These are phyloP conservation scores for Odontocerum albicorne DNA, from an alignment of 2,888 invertebrate genomes.

Conservation along the genomic window DNA sequence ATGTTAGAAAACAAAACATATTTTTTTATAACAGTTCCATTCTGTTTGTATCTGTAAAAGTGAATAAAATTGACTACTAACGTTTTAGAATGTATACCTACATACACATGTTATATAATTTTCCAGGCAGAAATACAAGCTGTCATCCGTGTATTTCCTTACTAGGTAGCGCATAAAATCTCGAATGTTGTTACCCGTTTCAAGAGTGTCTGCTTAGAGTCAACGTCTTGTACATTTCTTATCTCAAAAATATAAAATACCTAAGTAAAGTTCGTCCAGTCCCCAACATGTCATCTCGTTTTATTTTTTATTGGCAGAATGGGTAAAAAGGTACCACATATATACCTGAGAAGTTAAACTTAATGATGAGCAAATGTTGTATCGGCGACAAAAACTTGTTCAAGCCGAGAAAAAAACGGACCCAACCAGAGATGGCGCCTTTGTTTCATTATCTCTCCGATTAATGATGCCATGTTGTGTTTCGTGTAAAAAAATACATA, in stretches of 20 bases:
- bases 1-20: too few relatives aligned
- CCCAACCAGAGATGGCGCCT: constrained; percentile 28
- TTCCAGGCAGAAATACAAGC: too few relatives aligned
- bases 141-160: too few relatives aligned
- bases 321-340: constrained; percentile 12
- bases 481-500: constrained; percentile 35
- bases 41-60: too few relatives aligned
- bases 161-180: too few relatives aligned
- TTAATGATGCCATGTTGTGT: constrained; percentile 37
- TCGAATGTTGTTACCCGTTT: too few relatives aligned
- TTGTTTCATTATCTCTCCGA: constrained; percentile 35
- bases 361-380: constrained; percentile 33
- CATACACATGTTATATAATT: too few relatives aligned
- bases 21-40: too few relatives aligned
- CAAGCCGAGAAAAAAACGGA: constrained; percentile 14
- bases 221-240: constrained; percentile 16
- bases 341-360: constrained; percentile 30
- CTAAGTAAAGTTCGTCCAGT: constrained; percentile 23
- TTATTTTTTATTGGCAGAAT: constrained; percentile 26
- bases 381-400: constrained; percentile 24
- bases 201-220: too few relatives aligned
- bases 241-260: constrained; percentile 28
- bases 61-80: too few relatives aligned
- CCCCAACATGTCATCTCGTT: constrained; percentile 18
- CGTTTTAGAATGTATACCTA: too few relatives aligned